Percentiles rank a stretch among this genome's conserved stretches.
phyloP scores from a whole-genome alignment of 2,797 vertebrate genomes.

The Gorsachius magnificus region DNA sequence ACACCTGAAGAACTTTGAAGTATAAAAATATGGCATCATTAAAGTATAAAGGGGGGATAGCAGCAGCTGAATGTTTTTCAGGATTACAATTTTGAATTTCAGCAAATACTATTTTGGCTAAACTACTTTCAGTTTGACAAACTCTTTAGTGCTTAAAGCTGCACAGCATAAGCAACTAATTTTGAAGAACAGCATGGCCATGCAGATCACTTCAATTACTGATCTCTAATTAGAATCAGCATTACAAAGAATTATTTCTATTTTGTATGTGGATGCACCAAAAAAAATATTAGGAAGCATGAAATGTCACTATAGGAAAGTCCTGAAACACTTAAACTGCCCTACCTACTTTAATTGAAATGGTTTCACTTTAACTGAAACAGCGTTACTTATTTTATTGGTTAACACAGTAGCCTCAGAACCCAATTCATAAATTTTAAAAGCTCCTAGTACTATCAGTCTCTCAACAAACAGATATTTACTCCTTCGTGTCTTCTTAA shows the following conservation, averaged over 20 bases:
- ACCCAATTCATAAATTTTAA: slow-evolving; percentile 1
- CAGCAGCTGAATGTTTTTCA: not conserved
- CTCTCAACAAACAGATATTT: not conserved
- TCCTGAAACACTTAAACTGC: not conserved
- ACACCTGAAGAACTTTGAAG: not conserved
- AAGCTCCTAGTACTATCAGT: not conserved
- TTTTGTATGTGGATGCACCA: not conserved
- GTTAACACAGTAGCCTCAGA: not conserved
- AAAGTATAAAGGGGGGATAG: not conserved
- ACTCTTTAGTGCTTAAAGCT: not conserved
- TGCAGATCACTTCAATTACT: not conserved
- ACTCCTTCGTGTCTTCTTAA: not conserved
- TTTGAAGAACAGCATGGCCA: not conserved
- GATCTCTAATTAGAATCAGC: not conserved
- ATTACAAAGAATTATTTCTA: not conserved
- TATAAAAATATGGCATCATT: not conserved
- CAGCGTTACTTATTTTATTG: not conserved
- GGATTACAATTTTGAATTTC: not conserved
- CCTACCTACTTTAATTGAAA: not conserved
- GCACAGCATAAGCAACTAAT: not conserved
- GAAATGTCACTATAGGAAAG: not conserved
- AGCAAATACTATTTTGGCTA: not conserved
- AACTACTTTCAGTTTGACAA: not conserved
- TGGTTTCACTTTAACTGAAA: not conserved
- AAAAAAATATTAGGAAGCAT: not conserved